Percentiles rank a stretch among this genome's conserved stretches.
These are phyloP conservation scores for Cerastoderma edule DNA, from an alignment of 2,888 invertebrate species.

Conservation along the genomic window DNA sequence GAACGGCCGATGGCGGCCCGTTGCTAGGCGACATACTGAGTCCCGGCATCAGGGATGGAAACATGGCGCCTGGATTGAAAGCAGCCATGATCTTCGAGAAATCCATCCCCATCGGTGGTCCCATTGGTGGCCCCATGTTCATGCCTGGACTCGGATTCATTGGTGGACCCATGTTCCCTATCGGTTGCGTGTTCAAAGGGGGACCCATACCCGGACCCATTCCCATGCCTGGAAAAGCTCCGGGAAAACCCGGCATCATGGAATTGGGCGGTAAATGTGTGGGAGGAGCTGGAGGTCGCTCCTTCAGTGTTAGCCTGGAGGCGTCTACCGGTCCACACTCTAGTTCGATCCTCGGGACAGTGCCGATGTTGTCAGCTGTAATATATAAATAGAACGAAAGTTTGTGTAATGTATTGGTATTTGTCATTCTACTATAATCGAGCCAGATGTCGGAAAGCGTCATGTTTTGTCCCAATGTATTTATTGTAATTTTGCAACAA, in stretches of 20 bases:
- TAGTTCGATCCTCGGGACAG: conserved; percentile 40
- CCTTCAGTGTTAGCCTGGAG: conserved; percentile 36
- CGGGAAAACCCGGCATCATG: not conserved
- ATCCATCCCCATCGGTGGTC: conserved; percentile 1
- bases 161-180: too few species aligned
- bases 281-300: conserved; percentile 29
- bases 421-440: too few species aligned
- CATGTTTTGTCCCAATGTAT: too few species aligned
- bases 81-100: too few species aligned
- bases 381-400: not conserved
- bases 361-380: conserved; percentile 54
- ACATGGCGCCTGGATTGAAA: not conserved
- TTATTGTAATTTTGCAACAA: too few species aligned
- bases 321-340: conserved; percentile 49
- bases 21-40: not conserved
- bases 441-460: too few species aligned
- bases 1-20: not conserved
- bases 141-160: too few species aligned
- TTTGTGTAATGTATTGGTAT: too few species aligned
- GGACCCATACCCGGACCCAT: not conserved
- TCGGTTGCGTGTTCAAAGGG: too few species aligned
- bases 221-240: not conserved
- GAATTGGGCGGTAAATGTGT: not conserved
- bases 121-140: conserved; percentile 13
- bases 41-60: not conserved